These are phyloP conservation scores for Polypterus bichir DNA, from an alignment of 2,113 vertebrate genomes.

Conservation along the genomic window DNA sequence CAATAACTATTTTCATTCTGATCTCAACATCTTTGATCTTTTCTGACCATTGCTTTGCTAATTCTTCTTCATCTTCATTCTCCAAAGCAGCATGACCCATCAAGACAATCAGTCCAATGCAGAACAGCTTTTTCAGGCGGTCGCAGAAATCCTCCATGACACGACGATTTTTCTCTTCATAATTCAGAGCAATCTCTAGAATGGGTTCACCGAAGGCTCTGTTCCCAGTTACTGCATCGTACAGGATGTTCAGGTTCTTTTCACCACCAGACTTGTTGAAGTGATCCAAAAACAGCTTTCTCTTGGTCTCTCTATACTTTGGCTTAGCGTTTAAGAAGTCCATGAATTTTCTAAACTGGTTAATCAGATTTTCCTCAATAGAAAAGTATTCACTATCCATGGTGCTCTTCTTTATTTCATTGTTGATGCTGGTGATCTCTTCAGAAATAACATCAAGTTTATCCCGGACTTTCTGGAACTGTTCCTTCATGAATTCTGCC, in stretches of 20 bases:
- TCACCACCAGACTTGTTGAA: slow-evolving; percentile 44
- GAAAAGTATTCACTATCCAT: slow-evolving; percentile 45
- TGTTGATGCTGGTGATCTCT: slow-evolving; percentile 43
- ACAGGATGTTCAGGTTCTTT: slow-evolving; percentile 50
- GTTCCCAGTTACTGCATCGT: slow-evolving; percentile 43
- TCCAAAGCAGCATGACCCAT: slow-evolving; percentile 47
- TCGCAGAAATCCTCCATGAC: slow-evolving; percentile 51
- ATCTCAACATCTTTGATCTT: slow-evolving; percentile 48
- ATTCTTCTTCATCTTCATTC: slow-evolving; percentile 36
- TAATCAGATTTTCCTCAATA: slow-evolving; percentile 52
- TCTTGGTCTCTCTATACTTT: slow-evolving; percentile 50
- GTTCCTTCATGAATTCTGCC: slow-evolving; percentile 51
- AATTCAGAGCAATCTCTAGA: slow-evolving; percentile 49
- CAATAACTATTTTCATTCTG: slow-evolving; percentile 44
- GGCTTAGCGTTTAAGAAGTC: slow-evolving; percentile 57
- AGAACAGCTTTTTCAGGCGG: slow-evolving; percentile 54
- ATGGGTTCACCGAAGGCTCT: slow-evolving; percentile 46
- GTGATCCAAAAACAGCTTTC: slow-evolving; percentile 51
- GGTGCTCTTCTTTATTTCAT: slow-evolving; percentile 48
- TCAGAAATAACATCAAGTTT: slow-evolving; percentile 47
- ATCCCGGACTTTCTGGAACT: slow-evolving; percentile 54
- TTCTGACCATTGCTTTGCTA: slow-evolving; percentile 44
- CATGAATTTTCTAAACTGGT: slow-evolving; percentile 65
- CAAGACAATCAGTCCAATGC: slow-evolving; percentile 50
- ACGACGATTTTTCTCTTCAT: slow-evolving; percentile 52